These are phyloP conservation scores for Acholoe squamosa DNA, from an alignment of 2,888 invertebrate genomes.

Conservation along the genomic window DNA sequence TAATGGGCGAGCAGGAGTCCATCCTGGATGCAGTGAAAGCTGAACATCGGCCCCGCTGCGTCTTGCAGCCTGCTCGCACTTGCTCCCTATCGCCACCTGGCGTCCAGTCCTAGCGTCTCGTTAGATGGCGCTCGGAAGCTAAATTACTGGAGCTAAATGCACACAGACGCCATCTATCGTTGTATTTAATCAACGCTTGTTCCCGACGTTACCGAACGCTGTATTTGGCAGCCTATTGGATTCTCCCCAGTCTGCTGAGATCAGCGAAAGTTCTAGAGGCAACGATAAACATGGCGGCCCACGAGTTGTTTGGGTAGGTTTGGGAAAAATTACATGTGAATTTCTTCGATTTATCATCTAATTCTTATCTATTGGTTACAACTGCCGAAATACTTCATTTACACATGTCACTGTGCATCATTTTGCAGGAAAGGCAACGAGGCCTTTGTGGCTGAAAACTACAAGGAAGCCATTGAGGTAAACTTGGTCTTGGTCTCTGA, in stretches of 20 bases:
- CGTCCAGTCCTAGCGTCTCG: too few relatives aligned
- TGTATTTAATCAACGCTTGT: neutral
- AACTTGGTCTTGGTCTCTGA: slow-evolving; percentile 44
- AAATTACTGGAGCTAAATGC: too few relatives aligned
- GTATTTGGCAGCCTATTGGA: neutral
- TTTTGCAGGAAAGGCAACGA: slow-evolving; percentile 78
- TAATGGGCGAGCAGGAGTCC: too few relatives aligned
- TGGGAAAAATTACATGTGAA: neutral
- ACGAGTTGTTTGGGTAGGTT: slow-evolving; percentile 9
- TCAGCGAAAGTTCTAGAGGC: slow-evolving; percentile 31
- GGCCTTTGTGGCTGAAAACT: slow-evolving; percentile 79
- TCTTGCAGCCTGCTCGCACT: too few relatives aligned
- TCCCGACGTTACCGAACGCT: neutral
- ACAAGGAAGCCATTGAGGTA: slow-evolving; percentile 78
- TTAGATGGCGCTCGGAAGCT: too few relatives aligned
- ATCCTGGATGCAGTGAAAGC: too few relatives aligned
- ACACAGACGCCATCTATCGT: too few relatives aligned
- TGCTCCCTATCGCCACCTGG: too few relatives aligned
- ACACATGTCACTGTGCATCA: neutral
- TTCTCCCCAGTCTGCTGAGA: neutral
- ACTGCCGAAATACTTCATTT: neutral
- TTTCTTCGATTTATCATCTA: neutral
- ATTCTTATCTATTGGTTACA: neutral
- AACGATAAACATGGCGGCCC: slow-evolving; percentile 49
- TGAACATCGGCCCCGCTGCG: too few relatives aligned